phyloP scores from a whole-genome alignment of 2,113 vertebrate species.

The Gorsachius goisagi region DNA sequence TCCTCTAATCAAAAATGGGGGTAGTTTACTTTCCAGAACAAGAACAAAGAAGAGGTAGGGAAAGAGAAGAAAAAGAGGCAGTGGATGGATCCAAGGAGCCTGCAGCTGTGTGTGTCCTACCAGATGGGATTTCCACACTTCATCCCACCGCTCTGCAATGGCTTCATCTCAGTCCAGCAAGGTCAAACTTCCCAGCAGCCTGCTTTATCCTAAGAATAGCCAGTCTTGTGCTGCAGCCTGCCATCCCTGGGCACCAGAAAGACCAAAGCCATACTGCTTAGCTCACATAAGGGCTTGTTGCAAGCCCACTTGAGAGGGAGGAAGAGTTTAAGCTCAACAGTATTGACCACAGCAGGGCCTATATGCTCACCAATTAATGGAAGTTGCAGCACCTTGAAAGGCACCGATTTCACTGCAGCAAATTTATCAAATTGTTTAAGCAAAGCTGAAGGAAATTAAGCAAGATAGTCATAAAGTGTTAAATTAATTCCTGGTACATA shows the following conservation, averaged over 20 bases:
- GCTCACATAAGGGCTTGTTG: neutral
- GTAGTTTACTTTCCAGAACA: neutral
- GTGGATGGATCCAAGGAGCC: neutral
- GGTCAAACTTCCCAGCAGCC: neutral
- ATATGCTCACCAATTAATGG: neutral
- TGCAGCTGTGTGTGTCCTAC: neutral
- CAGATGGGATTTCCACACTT: neutral
- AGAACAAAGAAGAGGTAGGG: neutral
- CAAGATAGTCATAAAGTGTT: neutral
- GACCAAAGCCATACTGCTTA: neutral
- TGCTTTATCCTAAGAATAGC: neutral
- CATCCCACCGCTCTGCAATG: neutral
- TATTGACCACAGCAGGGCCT: neutral
- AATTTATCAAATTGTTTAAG: neutral
- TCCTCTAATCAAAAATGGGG: neutral
- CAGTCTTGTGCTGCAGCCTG: neutral
- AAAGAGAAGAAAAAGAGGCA: neutral
- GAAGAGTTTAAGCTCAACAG: neutral
- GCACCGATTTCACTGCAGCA: neutral
- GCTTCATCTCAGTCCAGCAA: accelerated
- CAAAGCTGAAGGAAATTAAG: neutral
- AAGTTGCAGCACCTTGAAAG: neutral
- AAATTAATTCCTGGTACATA: neutral
- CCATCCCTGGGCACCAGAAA: neutral
- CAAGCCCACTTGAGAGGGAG: neutral